Percentiles rank a stretch among this genome's conserved stretches.
Conservation (phyloP, 2,888 invertebrate species). For the Clitarchus hookeri region DNA sequence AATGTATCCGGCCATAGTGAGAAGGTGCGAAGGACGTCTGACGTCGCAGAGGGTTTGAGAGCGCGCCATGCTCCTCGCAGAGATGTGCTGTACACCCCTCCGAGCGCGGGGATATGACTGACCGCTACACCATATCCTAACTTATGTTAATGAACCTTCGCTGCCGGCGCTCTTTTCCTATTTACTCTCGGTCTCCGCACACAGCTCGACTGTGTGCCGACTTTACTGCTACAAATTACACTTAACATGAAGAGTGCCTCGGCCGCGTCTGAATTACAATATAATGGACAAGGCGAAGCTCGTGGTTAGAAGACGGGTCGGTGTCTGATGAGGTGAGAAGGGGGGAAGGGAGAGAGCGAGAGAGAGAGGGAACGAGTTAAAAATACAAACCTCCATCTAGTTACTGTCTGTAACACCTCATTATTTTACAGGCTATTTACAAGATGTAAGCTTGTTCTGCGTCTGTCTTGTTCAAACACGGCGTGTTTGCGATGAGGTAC, state of each 20-base stretch:
- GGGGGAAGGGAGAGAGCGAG: neutral
- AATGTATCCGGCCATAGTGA: too few species aligned
- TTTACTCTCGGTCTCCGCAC: neutral
- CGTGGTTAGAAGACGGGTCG: neutral
- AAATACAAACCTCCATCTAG: constrained; percentile 23
- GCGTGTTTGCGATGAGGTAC: neutral
- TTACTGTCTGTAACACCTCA: constrained; percentile 32
- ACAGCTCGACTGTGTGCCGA: constrained; percentile 15
- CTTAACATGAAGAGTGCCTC: constrained; percentile 31
- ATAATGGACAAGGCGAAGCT: constrained; percentile 26
- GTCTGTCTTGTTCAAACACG: constrained; percentile 8
- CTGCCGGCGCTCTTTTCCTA: neutral
- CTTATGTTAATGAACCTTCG: constrained; percentile 1
- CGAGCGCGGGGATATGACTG: neutral
- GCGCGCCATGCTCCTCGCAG: too few species aligned
- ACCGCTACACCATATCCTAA: constrained; percentile 2
- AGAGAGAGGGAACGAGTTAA: constrained; percentile 11
- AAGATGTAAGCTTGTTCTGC: constrained; percentile 26
- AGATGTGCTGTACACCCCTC: neutral
- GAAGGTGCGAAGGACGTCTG: too few species aligned
- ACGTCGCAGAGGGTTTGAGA: too few species aligned
- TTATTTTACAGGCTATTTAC: constrained; percentile 35
- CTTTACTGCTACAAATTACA: constrained; percentile 33
- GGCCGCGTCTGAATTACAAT: constrained; percentile 27
- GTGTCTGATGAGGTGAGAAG: neutral